Percentiles rank a stretch among this genome's conserved stretches.
phyloP scores from a whole-genome alignment of 1,140 invertebrate genomes.

The Araneus ventricosus region DNA sequence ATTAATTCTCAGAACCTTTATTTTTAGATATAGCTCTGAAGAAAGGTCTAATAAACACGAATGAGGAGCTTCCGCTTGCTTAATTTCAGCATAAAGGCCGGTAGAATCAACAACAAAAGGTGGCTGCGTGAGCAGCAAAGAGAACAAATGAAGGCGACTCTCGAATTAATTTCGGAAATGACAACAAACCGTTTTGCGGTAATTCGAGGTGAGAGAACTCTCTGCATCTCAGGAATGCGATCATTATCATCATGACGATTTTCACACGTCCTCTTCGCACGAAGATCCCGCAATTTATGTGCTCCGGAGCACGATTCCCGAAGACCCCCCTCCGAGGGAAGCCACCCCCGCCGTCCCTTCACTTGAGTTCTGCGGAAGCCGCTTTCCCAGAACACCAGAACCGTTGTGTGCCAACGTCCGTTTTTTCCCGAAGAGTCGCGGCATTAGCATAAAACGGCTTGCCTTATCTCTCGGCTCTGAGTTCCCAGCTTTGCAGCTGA shows the following conservation, averaged over 20 bases:
- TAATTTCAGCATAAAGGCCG: too few relatives aligned
- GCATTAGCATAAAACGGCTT: conserved; percentile 57
- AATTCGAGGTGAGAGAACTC: neutral
- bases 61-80: too few relatives aligned
- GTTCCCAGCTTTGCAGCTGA: conserved; percentile 71
- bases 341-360: neutral
- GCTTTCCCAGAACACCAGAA: neutral
- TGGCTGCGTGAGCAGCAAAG: too few relatives aligned
- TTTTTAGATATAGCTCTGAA: too few relatives aligned
- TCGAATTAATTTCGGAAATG: neutral
- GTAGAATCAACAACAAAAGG: too few relatives aligned
- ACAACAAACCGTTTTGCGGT: neutral
- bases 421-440: neutral
- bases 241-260: neutral
- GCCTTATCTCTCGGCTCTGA: conserved; percentile 37
- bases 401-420: conserved; percentile 35
- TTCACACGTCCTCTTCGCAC: neutral
- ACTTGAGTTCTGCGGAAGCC: conserved; percentile 14
- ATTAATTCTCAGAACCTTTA: too few relatives aligned
- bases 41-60: too few relatives aligned
- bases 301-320: too few relatives aligned
- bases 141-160: neutral
- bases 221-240: neutral
- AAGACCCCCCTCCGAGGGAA: neutral
- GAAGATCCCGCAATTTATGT: neutral